Conservation (phyloP, 2,888 invertebrate genomes). For the Aethes cnicana region DNA sequence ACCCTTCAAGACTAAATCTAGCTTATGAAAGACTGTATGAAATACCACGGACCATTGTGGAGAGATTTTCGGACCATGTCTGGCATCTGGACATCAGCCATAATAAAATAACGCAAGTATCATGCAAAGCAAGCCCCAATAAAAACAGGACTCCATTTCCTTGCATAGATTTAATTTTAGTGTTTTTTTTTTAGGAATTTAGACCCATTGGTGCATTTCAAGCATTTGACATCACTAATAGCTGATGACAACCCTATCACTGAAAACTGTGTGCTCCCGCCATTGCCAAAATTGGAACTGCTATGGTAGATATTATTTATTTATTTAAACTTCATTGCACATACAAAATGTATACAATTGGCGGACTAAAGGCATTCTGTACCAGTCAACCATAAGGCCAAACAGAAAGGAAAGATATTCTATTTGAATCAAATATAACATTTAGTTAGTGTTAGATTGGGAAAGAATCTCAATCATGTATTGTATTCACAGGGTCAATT, state of each 20-base stretch:
- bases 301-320: conserved; percentile 84
- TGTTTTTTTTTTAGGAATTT: conserved; percentile 84
- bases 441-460: too few relatives aligned
- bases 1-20: conserved; percentile 83
- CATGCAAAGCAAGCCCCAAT: too few relatives aligned
- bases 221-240: conserved; percentile 88
- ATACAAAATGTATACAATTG: too few relatives aligned
- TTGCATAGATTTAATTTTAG: neutral
- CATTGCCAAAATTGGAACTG: conserved; percentile 87
- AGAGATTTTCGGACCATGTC: conserved; percentile 83
- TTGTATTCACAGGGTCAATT: conserved; percentile 87
- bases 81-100: conserved; percentile 87
- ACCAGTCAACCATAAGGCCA: too few relatives aligned
- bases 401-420: too few relatives aligned
- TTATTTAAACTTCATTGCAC: too few relatives aligned
- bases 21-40: conserved; percentile 86
- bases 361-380: too few relatives aligned
- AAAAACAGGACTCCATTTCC: neutral
- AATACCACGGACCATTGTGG: conserved; percentile 84
- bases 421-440: too few relatives aligned
- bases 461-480: too few relatives aligned
- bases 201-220: conserved; percentile 87
- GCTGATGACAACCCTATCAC: conserved; percentile 90
- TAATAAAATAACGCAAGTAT: conserved; percentile 86
- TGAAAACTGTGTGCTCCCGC: conserved; percentile 86